Evolutionary conservation across 2,888 invertebrate species (phyloP).

Genomic region (Nemapogon koenigi): DNA sequence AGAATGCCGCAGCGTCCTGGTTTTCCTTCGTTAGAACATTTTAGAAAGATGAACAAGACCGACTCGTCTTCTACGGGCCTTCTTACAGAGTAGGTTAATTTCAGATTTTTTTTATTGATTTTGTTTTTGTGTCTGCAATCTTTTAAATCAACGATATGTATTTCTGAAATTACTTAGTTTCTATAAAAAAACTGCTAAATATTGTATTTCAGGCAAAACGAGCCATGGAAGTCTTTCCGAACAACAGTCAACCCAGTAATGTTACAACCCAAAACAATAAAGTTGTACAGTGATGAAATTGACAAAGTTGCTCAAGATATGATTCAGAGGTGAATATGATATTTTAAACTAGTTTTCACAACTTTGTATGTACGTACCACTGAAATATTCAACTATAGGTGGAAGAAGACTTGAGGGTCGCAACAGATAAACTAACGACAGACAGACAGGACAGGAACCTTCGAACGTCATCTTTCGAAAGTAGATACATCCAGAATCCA

Average conservation of each 20-base stretch:
- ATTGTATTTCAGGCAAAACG: constrained; percentile 75
- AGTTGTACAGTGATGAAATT: constrained; percentile 68
- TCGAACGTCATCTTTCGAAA: too few species aligned
- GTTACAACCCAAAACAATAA: constrained; percentile 75
- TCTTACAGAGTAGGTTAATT: constrained; percentile 23
- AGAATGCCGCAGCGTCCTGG: constrained; percentile 30
- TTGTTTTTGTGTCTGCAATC: constrained; percentile 16
- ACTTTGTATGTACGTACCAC: too few species aligned
- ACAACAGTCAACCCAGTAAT: constrained; percentile 78
- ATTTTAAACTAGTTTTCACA: too few species aligned
- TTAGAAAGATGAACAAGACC: constrained; percentile 24
- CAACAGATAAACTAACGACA: too few species aligned
- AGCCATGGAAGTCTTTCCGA: constrained; percentile 78
- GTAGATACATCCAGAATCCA: too few species aligned
- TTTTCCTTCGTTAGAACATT: constrained; percentile 30
- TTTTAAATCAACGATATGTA: neutral
- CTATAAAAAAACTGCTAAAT: neutral
- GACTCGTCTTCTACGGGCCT: constrained; percentile 21
- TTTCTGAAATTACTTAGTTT: neutral
- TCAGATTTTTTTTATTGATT: neutral
- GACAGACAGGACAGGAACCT: too few species aligned
- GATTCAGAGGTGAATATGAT: constrained; percentile 69
- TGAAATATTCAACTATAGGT: too few species aligned
- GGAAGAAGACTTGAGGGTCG: too few species aligned
- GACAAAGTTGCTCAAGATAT: constrained; percentile 73